Evolutionary conservation across 2,113 vertebrate species (phyloP).

Genomic region (Physeter macrocephalus): DNA sequence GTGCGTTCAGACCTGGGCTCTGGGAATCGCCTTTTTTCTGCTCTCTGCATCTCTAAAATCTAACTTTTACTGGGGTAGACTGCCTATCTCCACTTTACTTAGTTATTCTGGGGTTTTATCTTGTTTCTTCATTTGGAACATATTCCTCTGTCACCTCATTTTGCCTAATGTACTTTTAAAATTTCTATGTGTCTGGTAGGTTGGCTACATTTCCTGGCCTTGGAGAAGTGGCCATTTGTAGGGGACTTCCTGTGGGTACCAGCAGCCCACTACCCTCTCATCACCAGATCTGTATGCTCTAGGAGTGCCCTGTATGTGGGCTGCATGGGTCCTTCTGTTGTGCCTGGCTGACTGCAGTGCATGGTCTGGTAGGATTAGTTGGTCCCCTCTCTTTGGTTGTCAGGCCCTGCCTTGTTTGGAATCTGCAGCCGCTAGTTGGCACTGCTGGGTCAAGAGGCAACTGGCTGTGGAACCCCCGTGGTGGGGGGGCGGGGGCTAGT

Average conservation of each 20-base stretch:
- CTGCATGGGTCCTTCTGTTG: neutral
- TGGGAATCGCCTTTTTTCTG: neutral
- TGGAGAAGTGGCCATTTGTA: neutral
- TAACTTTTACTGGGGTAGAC: neutral
- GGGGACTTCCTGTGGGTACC: neutral
- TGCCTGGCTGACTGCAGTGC: neutral
- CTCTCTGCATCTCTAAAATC: neutral
- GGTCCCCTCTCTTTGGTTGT: neutral
- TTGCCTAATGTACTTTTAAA: neutral
- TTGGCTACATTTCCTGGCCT: neutral
- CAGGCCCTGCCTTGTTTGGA: neutral
- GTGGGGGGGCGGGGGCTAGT: no score
- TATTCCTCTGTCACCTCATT: neutral
- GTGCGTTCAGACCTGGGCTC: no score
- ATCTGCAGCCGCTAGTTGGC: no score
- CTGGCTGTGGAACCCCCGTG: no score
- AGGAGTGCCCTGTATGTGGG: neutral
- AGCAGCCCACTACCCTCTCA: neutral
- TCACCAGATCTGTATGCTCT: neutral
- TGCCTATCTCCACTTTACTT: neutral
- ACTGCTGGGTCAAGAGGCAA: no score
- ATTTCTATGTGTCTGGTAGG: neutral
- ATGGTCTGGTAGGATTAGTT: neutral
- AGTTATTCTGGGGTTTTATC: neutral
- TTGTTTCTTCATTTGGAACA: neutral